A percentile compares a stretch with the other conserved stretches of the same genome.
Conservation (phyloP, 1,140 invertebrate genomes). For the Contarinia nasturtii region DNA sequence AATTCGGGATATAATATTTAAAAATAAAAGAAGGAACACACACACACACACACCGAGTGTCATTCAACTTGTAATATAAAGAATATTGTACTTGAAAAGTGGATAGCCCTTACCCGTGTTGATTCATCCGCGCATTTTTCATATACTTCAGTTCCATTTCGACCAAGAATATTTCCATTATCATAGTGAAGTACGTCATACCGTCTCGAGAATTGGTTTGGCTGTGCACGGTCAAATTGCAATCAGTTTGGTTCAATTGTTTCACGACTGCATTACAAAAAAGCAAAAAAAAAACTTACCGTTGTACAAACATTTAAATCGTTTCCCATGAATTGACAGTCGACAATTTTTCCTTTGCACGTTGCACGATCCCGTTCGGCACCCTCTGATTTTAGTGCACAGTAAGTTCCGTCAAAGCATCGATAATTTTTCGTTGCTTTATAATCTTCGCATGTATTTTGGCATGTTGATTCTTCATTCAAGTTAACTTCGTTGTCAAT, state of each 20-base stretch:
- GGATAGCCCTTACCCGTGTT: neutral
- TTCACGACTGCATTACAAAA: neutral
- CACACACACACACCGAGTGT: neutral
- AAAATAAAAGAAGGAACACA: neutral
- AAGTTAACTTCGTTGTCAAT: conserved; percentile 1
- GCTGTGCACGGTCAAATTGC: neutral
- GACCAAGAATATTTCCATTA: neutral
- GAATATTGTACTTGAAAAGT: neutral
- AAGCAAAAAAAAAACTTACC: neutral
- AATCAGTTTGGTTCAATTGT: neutral
- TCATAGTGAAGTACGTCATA: neutral
- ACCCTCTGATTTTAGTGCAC: neutral
- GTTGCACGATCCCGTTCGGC: neutral
- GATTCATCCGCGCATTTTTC: neutral
- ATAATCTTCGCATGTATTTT: neutral
- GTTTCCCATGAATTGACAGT: neutral
- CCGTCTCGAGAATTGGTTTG: neutral
- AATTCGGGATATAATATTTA: neutral
- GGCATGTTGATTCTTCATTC: neutral
- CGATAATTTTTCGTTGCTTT: neutral
- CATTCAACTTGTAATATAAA: neutral
- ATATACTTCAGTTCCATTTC: neutral
- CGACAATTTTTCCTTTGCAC: neutral
- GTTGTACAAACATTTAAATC: neutral
- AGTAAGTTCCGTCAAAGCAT: neutral